Evolutionary conservation across 2,888 invertebrate species (phyloP).

Genomic region (Schizaphis graminum): DNA sequence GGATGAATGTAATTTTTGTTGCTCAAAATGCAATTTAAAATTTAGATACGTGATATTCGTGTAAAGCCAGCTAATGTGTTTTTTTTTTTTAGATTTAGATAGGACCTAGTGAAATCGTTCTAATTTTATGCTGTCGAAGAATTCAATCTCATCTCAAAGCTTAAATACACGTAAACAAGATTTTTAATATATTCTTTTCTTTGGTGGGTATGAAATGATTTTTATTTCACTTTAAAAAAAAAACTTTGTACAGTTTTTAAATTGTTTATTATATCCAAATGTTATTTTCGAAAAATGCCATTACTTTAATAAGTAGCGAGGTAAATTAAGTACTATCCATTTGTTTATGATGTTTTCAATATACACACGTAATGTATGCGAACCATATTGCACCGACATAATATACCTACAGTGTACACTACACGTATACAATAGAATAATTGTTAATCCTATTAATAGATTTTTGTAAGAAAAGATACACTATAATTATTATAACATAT

Average conservation of each 20-base stretch:
- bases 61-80: conserved; percentile 7
- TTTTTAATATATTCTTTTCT: not conserved
- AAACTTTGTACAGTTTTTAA: not conserved
- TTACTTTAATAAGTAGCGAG: not conserved
- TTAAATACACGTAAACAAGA: not conserved
- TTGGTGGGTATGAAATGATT: not conserved
- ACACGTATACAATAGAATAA: not conserved
- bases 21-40: conserved; percentile 26
- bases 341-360: not conserved
- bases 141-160: not conserved
- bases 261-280: not conserved
- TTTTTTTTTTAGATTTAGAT: not conserved
- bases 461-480: not conserved
- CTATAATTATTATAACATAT: not conserved
- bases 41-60: conserved; percentile 26
- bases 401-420: not conserved
- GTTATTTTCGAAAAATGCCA: not conserved
- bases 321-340: not conserved
- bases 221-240: not conserved
- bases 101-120: conserved; percentile 18
- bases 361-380: not conserved
- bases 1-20: conserved; percentile 28
- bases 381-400: not conserved
- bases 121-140: not conserved
- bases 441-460: not conserved